These are phyloP conservation scores for Nothobranchius kuhntae DNA, from an alignment of 2,113 vertebrate species.

Conservation along the genomic window DNA sequence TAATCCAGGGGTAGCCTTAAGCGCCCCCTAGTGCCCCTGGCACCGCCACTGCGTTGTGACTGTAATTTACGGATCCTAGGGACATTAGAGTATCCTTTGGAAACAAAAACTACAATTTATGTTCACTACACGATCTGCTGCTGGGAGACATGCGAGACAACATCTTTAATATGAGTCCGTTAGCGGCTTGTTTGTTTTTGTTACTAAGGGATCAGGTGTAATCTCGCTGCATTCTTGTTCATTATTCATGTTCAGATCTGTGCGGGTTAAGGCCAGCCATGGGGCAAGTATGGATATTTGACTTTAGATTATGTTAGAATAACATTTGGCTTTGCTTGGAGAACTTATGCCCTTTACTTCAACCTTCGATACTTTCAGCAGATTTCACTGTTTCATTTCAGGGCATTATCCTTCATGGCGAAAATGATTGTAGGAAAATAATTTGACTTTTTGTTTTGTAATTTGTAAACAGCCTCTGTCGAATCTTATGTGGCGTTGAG, in stretches of 20 bases:
- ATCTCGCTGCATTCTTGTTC: constrained; percentile 43
- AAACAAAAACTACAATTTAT: constrained; percentile 57
- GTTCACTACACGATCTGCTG: constrained; percentile 57
- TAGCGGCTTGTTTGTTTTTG: constrained; percentile 47
- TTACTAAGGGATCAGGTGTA: constrained; percentile 32
- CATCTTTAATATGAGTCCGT: constrained; percentile 12
- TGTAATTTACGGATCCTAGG: constrained; percentile 16
- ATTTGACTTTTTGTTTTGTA: too few species aligned
- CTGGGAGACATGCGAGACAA: constrained; percentile 61
- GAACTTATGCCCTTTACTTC: neutral
- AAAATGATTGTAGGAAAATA: too few species aligned
- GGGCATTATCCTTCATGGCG: too few species aligned
- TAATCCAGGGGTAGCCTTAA: too few species aligned
- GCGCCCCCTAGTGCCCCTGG: too few species aligned
- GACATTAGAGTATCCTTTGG: constrained; percentile 57
- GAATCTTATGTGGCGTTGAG: too few species aligned
- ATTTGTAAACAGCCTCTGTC: too few species aligned
- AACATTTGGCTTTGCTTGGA: neutral
- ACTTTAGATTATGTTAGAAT: neutral
- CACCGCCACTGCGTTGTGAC: neutral
- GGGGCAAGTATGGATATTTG: constrained; percentile 3
- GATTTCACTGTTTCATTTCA: neutral
- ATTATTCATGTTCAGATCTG: constrained; percentile 7
- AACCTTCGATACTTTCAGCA: neutral
- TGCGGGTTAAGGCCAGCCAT: constrained; percentile 15